Conservation (phyloP, 2,797 vertebrate species). For the Pipistrellus pygmaeus region DNA sequence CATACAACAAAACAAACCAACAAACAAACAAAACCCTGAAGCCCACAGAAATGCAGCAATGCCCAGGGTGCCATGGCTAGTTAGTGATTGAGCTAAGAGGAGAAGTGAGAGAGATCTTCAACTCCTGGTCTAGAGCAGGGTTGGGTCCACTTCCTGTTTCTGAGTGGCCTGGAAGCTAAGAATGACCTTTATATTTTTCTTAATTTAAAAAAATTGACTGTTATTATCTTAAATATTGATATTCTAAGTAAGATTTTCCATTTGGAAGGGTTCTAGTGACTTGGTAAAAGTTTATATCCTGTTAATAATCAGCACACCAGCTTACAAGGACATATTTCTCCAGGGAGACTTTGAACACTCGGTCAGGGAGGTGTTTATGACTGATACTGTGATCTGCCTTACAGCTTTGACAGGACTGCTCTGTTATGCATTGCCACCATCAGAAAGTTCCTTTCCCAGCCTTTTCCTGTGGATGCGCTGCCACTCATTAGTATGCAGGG, state of each 20-base stretch:
- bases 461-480: background rate
- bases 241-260: slow-evolving; percentile 26
- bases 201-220: no score
- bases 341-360: background rate
- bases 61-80: background rate
- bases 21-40: background rate
- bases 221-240: background rate
- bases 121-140: background rate
- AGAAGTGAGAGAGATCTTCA: background rate
- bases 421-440: background rate
- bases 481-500: background rate
- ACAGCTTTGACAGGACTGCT: background rate
- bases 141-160: background rate
- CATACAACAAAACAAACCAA: background rate
- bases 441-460: background rate
- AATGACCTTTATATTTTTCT: background rate
- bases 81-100: background rate
- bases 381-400: background rate
- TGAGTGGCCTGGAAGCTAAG: background rate
- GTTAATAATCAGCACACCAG: background rate
- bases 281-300: background rate
- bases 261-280: background rate
- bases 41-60: background rate
- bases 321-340: background rate
- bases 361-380: background rate